These are phyloP conservation scores for Oryzias curvinotus DNA, from an alignment of 2,113 vertebrate species.

Conservation along the genomic window DNA sequence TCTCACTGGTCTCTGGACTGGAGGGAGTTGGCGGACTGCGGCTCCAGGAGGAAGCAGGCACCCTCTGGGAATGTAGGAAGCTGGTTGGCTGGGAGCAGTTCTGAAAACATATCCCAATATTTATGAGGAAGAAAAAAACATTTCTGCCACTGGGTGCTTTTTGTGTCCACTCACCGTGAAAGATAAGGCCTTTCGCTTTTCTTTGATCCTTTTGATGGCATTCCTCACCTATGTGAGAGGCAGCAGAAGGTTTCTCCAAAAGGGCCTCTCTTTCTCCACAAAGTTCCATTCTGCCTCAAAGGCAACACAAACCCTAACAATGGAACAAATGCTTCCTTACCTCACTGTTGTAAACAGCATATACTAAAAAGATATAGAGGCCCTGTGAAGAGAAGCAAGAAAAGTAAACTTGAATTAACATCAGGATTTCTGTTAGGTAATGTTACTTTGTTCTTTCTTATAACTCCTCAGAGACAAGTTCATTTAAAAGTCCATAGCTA, in stretches of 20 bases:
- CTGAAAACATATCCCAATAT: conserved; percentile 63
- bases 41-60: conserved; percentile 75
- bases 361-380: conserved; percentile 91
- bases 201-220: conserved; percentile 88
- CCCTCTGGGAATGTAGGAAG: conserved; percentile 78
- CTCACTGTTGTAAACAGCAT: conserved; percentile 88
- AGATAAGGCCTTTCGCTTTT: conserved; percentile 85
- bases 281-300: conserved; percentile 21
- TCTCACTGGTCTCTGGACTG: conserved; percentile 73
- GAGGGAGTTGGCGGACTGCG: conserved; percentile 65
- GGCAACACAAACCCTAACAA: conserved; percentile 11
- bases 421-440: conserved; percentile 2
- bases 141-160: neutral
- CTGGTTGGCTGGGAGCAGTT: conserved; percentile 84
- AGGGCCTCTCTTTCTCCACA: conserved; percentile 26
- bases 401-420: conserved; percentile 20
- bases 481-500: too few species aligned
- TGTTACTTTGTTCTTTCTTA: neutral
- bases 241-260: conserved; percentile 24
- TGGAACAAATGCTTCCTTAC: conserved; percentile 69
- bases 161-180: conserved; percentile 77
- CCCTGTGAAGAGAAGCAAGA: conserved; percentile 76
- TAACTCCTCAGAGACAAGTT: too few species aligned
- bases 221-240: conserved; percentile 83
- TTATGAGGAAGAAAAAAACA: neutral